phyloP scores from a whole-genome alignment of 2,888 invertebrate genomes.

The Sussaba pulchella region DNA sequence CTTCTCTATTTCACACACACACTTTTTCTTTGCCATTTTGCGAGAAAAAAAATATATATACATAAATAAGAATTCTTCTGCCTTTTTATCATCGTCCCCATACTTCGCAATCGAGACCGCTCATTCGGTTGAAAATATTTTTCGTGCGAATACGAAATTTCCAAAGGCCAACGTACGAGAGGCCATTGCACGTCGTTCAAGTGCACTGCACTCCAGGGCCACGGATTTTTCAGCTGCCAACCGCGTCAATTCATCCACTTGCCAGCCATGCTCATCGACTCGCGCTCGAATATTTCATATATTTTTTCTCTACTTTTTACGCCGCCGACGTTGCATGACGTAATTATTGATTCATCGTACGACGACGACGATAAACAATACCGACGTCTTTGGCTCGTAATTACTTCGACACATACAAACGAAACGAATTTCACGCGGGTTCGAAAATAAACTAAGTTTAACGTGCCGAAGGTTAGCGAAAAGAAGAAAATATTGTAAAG shows the following conservation, averaged over 20 bases:
- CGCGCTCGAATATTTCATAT: background rate
- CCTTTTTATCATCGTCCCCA: conserved; percentile 43
- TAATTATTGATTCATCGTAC: conserved; percentile 3
- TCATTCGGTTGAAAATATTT: conserved; percentile 22
- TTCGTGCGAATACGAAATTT: conserved; percentile 53
- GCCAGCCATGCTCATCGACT: background rate
- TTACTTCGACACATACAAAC: background rate
- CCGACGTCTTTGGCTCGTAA: background rate
- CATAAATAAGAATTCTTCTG: conserved; percentile 4
- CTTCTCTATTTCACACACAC: conserved; percentile 24
- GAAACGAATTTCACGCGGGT: background rate
- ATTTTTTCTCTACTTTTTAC: background rate
- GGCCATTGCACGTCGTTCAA: conserved; percentile 39
- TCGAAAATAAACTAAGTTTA: background rate
- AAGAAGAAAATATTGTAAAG: background rate
- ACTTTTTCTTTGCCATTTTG: no score
- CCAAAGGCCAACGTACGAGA: conserved; percentile 48
- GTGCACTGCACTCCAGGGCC: conserved; percentile 50
- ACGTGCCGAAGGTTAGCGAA: background rate
- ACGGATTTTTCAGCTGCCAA: conserved; percentile 1
- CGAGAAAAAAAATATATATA: conserved; percentile 18
- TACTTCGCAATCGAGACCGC: conserved; percentile 5
- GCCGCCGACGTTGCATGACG: background rate
- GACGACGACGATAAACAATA: background rate
- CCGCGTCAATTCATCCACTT: background rate